A percentile compares a stretch with the other conserved stretches of the same genome.
Conservation (phyloP, 2,797 vertebrate genomes). For the Zalophus californianus region DNA sequence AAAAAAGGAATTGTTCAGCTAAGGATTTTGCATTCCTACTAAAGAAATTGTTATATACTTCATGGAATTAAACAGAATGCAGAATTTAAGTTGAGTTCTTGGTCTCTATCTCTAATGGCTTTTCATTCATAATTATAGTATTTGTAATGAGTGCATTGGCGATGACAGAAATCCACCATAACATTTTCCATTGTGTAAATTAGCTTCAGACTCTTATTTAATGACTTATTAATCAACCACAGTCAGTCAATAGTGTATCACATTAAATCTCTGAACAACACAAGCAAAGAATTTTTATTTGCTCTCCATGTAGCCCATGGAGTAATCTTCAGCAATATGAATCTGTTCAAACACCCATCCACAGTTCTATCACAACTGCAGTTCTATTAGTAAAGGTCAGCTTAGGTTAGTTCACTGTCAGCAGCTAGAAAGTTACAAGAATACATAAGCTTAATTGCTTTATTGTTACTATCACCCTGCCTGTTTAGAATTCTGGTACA, state of each 20-base stretch:
- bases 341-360: conserved; percentile 71
- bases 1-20: conserved; percentile 13
- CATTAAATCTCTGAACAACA: conserved; percentile 71
- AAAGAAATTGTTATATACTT: conserved; percentile 19
- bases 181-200: conserved; percentile 73
- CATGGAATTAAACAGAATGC: conserved; percentile 62
- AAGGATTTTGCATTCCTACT: conserved; percentile 44
- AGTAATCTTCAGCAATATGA: conserved; percentile 72
- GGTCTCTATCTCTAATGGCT: conserved; percentile 38
- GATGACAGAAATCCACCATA: conserved; percentile 75
- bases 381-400: conserved; percentile 75
- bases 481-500: conserved; percentile 67
- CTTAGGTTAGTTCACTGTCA: conserved; percentile 71
- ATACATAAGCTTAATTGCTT: conserved; percentile 56
- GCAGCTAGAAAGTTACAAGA: conserved; percentile 57
- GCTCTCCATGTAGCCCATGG: conserved; percentile 33
- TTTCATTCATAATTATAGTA: conserved; percentile 77
- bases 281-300: conserved; percentile 73
- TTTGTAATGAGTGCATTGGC: conserved; percentile 74
- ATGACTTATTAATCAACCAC: conserved; percentile 71
- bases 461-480: conserved; percentile 58
- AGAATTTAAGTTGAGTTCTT: conserved; percentile 74
- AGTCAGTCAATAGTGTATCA: conserved; percentile 62
- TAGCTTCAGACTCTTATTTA: conserved; percentile 75
- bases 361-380: conserved; percentile 61